A percentile compares a stretch with the other conserved stretches of the same genome.
Evolutionary conservation across 2,797 vertebrate species (phyloP).

Genomic region (Hoplostethus atlanticus): DNA sequence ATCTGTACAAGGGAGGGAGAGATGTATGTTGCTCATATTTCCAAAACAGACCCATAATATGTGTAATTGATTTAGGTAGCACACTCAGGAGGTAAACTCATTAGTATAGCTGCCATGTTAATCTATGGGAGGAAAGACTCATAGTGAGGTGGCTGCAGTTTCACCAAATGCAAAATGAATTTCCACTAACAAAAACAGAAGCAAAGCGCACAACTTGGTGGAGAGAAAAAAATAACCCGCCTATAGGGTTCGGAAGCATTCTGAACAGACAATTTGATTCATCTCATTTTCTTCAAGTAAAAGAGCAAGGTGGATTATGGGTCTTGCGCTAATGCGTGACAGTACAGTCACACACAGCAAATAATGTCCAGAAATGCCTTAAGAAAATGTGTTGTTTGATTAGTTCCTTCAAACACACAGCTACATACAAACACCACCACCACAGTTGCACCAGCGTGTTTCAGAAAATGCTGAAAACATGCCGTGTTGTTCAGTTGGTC

Average conservation of each 20-base stretch:
- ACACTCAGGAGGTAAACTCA: constrained; percentile 24
- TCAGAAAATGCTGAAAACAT: too few relatives aligned
- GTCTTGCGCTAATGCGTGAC: neutral
- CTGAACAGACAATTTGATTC: neutral
- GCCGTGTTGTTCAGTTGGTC: neutral
- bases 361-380: neutral
- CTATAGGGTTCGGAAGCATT: constrained; percentile 47
- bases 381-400: neutral
- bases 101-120: constrained; percentile 42
- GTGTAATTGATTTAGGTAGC: constrained; percentile 45
- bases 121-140: constrained; percentile 27
- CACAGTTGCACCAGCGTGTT: neutral
- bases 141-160: constrained; percentile 4
- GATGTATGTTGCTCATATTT: constrained; percentile 55
- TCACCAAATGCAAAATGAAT: constrained; percentile 75
- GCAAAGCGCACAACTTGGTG: neutral
- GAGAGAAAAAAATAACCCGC: constrained; percentile 69
- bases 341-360: neutral
- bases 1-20: constrained; percentile 52
- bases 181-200: constrained; percentile 61
- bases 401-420: neutral
- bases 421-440: neutral
- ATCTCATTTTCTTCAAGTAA: neutral
- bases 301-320: neutral
- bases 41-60: constrained; percentile 42